Base-by-base conservation (phyloP, 2,113 vertebrate species). In the Struthio camelus region DNA sequence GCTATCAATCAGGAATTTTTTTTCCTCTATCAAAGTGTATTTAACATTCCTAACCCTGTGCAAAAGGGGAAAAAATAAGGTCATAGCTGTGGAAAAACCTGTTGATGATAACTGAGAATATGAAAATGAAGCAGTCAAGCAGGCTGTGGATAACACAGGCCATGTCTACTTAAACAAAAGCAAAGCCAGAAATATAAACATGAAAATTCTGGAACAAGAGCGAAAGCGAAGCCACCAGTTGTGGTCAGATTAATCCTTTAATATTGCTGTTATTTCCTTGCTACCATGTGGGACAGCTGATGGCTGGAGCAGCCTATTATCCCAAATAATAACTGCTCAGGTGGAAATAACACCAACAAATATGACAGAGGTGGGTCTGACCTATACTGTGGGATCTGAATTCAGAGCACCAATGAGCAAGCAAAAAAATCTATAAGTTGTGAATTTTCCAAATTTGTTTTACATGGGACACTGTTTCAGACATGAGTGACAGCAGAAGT, bases 121-220 rank as follows among this genome's bases (percentile, higher is more conserved):
- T 56, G 89, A 95, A 97, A 94, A 96, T 79, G 46, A 96, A 92
- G 89, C 62, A 95, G 71, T 50, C 82, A 84, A 75, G 69, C 86
- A 96, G 67, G 66, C 92, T 95, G 71, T 40, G 90, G 80, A 84
- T 19, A 94, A 76, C 79, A 77, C 14, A 87, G 75, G 42, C 34
- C 70, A 95, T 58, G 42, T 65, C 76, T 89, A 54, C 86, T 79
- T 51, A 67, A 87, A 78, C 53, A 87, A 93, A 75, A 78, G 54
- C 61, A 48, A 86, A 84, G 83, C 56, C 27, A 89, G 61, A 40
- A 89, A 70, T 18, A 91, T 56, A 85, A 78, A 82, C 72, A 40
- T 12, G 46, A 88, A 83, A 50, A 80, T 87, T 79, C 58, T 89
- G 67, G 64, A 84, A 53, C 53, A 59, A 1, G 7, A 87, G 64